Evolutionary conservation across 1,140 invertebrate species (phyloP).

Genomic region (Atopsyche davidsoni): DNA sequence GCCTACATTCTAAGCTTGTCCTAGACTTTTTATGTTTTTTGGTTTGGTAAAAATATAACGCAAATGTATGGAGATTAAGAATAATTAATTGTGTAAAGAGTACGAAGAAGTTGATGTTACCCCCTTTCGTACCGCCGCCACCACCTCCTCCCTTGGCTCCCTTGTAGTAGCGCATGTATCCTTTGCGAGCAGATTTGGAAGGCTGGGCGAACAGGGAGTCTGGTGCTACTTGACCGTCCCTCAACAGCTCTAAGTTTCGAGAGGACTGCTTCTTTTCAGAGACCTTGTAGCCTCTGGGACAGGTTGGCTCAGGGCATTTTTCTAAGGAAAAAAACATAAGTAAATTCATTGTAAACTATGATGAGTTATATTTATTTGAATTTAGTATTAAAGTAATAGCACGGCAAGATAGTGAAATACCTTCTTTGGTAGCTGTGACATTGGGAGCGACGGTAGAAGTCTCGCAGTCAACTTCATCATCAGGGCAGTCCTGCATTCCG

Average conservation of each 20-base stretch:
- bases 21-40: too few relatives aligned
- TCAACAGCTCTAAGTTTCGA: conserved; percentile 20
- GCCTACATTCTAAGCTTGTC: too few relatives aligned
- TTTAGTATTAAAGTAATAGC: too few relatives aligned
- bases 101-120: too few relatives aligned
- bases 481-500: conserved; percentile 73
- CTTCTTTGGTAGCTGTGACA: conserved; percentile 25
- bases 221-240: conserved; percentile 11
- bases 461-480: conserved; percentile 71
- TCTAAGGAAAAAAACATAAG: conserved; percentile 10
- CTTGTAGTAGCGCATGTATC: conserved; percentile 38
- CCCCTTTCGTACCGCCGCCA: conserved; percentile 26
- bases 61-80: too few relatives aligned
- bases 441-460: conserved; percentile 28
- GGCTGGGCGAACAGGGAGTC: conserved; percentile 34
- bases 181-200: conserved; percentile 36
- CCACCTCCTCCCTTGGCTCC: conserved; percentile 33
- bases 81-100: too few relatives aligned
- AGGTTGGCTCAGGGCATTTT: conserved; percentile 46
- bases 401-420: conserved; percentile 33
- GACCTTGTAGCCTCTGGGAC: conserved; percentile 53
- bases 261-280: conserved; percentile 31
- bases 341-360: not conserved
- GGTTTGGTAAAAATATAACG: too few relatives aligned
- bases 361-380: too few relatives aligned